phyloP scores from a whole-genome alignment of 2,888 invertebrate species.

The Meiosimyza decipiens region DNA sequence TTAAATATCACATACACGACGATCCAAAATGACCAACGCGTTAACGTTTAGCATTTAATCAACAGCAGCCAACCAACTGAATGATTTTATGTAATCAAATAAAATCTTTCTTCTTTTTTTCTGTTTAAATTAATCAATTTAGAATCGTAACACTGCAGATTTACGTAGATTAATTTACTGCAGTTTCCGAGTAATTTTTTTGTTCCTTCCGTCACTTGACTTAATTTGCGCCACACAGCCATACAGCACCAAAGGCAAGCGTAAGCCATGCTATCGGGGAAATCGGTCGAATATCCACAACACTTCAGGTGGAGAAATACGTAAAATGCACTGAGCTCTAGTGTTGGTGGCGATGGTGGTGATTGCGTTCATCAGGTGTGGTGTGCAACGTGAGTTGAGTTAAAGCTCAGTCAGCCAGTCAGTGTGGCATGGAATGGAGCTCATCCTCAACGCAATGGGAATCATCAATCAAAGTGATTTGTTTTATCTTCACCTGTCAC shows the following conservation, averaged over 20 bases:
- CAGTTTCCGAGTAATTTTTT: constrained; percentile 21
- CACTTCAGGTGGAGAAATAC: neutral
- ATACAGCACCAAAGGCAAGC: neutral
- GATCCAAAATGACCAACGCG: too few relatives aligned
- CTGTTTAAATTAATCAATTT: constrained; percentile 15
- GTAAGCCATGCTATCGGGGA: neutral
- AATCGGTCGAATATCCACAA: constrained; percentile 4
- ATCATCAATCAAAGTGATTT: constrained; percentile 66
- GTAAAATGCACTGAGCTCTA: too few relatives aligned
- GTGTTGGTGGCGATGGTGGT: neutral
- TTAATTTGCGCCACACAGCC: constrained; percentile 3
- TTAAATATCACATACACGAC: too few relatives aligned
- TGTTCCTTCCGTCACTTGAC: neutral
- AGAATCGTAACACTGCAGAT: constrained; percentile 1
- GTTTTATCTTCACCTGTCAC: constrained; percentile 52
- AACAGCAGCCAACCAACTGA: neutral
- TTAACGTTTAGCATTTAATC: neutral
- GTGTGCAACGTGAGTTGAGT: neutral
- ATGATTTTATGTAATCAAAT: constrained; percentile 16
- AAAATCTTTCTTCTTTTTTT: neutral
- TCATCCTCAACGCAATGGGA: constrained; percentile 55
- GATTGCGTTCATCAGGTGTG: constrained; percentile 4
- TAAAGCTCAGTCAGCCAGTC: neutral
- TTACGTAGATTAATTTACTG: constrained; percentile 19
- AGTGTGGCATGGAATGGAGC: neutral